A percentile compares a stretch with the other conserved stretches of the same genome.
Conservation (phyloP, 2,888 invertebrate genomes). For the Microctonus hyperodae region DNA sequence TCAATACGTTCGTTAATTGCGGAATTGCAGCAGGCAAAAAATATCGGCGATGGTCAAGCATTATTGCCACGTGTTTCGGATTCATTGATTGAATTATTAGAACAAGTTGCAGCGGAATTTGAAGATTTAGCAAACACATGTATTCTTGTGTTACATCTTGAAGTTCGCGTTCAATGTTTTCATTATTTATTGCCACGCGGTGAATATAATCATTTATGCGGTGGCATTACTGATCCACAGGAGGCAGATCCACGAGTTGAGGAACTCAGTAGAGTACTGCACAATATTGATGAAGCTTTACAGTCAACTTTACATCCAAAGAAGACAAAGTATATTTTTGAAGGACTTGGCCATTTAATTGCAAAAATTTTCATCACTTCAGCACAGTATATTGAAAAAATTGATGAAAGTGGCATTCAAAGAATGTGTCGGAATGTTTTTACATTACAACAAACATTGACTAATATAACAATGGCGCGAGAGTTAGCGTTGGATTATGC, state of each 20-base stretch:
- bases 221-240: conserved; percentile 73
- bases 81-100: conserved; percentile 70
- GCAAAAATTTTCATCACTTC: conserved; percentile 80
- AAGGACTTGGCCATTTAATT: conserved; percentile 85
- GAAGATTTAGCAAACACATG: conserved; percentile 91
- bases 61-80: conserved; percentile 65
- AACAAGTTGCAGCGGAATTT: conserved; percentile 79
- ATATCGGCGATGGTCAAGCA: conserved; percentile 50
- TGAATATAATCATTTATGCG: conserved; percentile 54
- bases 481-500: conserved; percentile 90
- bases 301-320: conserved; percentile 77
- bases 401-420: conserved; percentile 84
- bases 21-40: conserved; percentile 60
- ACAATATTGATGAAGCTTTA: conserved; percentile 80
- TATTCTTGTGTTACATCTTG: conserved; percentile 88
- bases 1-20: conserved; percentile 48
- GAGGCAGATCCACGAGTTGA: conserved; percentile 80
- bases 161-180: conserved; percentile 95
- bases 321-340: conserved; percentile 88
- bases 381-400: conserved; percentile 78
- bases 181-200: conserved; percentile 78
- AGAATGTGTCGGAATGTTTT: conserved; percentile 87
- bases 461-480: conserved; percentile 81
- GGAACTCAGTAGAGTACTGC: conserved; percentile 79
- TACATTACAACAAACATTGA: conserved; percentile 84